A percentile compares a stretch with the other conserved stretches of the same genome.
Evolutionary conservation across 2,797 vertebrate genomes (phyloP).

Genomic region (Remorina albescens): DNA sequence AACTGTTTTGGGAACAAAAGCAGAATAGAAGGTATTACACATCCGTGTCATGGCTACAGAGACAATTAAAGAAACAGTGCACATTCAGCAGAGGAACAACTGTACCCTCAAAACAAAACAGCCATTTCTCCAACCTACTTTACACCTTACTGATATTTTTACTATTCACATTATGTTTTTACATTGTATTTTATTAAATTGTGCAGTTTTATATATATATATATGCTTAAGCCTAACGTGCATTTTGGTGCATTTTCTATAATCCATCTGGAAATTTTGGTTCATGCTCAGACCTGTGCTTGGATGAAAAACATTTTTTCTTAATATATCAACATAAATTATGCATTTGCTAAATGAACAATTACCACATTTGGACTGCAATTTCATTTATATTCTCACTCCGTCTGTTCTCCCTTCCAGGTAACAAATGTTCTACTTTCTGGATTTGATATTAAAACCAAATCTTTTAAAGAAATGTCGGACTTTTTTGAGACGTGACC

Average conservation of each 20-base stretch:
- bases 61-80: slow-evolving; percentile 14
- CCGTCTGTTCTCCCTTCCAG: not conserved
- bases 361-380: not conserved
- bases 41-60: slow-evolving; percentile 3
- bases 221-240: not conserved
- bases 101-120: not conserved
- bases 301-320: not conserved
- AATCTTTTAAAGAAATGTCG: too few relatives aligned
- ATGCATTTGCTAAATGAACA: not conserved
- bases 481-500: not conserved
- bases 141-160: not conserved
- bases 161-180: not conserved
- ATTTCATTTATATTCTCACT: slow-evolving; percentile 6
- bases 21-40: not conserved
- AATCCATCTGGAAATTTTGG: not conserved
- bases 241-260: not conserved
- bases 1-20: slow-evolving; percentile 22
- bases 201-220: not conserved
- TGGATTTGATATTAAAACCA: not conserved
- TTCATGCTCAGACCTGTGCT: not conserved
- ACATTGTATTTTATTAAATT: not conserved
- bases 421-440: not conserved
- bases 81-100: not conserved
- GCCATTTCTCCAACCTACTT: slow-evolving; percentile 1
- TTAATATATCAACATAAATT: not conserved